Percentiles rank a stretch among this genome's conserved stretches.
Conservation (phyloP, 2,888 invertebrate species). For the Oscheius sp. region DNA sequence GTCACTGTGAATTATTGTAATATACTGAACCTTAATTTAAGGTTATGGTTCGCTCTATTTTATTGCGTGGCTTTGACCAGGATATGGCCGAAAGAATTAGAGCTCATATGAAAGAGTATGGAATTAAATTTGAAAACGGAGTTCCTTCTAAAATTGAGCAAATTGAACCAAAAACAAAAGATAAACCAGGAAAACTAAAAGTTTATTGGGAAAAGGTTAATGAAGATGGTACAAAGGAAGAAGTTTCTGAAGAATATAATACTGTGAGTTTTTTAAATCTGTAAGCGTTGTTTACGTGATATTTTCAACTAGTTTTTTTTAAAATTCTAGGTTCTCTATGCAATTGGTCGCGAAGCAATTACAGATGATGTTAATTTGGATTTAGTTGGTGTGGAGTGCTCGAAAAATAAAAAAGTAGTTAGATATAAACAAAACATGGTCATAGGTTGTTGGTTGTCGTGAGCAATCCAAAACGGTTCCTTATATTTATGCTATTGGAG, state of each 20-base stretch:
- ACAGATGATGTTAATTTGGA: conserved; percentile 76
- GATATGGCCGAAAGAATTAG: conserved; percentile 76
- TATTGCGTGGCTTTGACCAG: conserved; percentile 77
- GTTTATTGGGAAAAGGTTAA: conserved; percentile 53
- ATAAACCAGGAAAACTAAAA: conserved; percentile 52
- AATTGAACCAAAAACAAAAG: conserved; percentile 54
- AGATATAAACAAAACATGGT: background rate
- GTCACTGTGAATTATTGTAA: conserved; percentile 60
- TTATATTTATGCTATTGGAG: conserved; percentile 92
- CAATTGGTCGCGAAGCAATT: conserved; percentile 76
- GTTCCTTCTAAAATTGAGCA: conserved; percentile 61
- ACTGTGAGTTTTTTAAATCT: too few relatives aligned
- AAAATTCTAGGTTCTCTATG: conserved; percentile 74
- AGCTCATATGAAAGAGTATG: conserved; percentile 73
- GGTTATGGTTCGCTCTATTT: conserved; percentile 75
- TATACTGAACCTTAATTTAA: conserved; percentile 9
- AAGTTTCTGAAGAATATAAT: conserved; percentile 74
- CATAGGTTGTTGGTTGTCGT: conserved; percentile 65
- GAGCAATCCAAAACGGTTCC: conserved; percentile 79
- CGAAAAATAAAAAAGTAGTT: conserved; percentile 72
- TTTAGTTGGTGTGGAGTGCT: conserved; percentile 79
- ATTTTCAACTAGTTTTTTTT: conserved; percentile 1
- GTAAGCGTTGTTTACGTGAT: too few relatives aligned
- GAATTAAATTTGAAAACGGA: conserved; percentile 72
- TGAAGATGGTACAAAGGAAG: conserved; percentile 60